Conservation (phyloP, 2,797 vertebrate genomes). For the Spinibarbus caldwelli region DNA sequence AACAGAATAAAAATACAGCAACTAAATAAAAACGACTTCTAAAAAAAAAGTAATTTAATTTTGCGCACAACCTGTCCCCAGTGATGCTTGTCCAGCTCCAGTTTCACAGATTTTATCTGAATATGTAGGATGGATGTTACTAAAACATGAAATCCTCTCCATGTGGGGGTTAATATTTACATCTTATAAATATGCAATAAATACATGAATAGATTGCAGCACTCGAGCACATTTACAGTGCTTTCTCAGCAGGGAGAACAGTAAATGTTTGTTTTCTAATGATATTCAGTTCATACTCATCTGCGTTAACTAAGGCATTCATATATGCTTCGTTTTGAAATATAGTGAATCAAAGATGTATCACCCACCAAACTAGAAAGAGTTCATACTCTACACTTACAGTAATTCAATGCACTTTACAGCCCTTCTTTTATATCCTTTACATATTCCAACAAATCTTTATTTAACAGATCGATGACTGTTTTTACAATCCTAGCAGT, state of each 20-base stretch:
- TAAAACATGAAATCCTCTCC: not conserved
- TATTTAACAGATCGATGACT: not conserved
- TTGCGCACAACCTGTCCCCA: not conserved
- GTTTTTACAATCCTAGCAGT: not conserved
- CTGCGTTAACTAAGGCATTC: not conserved
- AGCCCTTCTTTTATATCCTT: not conserved
- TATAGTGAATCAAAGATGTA: not conserved
- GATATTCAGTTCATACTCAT: not conserved
- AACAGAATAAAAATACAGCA: not conserved
- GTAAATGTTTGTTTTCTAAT: not conserved
- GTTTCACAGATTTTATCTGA: too few relatives aligned
- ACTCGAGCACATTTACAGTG: constrained; percentile 33
- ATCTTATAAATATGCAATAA: constrained; percentile 67
- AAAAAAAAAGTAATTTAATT: not conserved
- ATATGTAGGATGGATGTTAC: not conserved
- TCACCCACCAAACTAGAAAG: not conserved
- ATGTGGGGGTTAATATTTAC: constrained; percentile 58
- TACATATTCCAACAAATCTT: not conserved
- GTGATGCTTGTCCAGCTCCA: not conserved
- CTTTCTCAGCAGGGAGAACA: not conserved
- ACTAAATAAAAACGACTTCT: not conserved
- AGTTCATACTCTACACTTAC: not conserved
- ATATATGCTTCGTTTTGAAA: not conserved
- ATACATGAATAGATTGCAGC: constrained; percentile 58
- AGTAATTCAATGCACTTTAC: not conserved